Base-by-base conservation (phyloP, 1,140 invertebrate species). In the Bombus affinis region DNA sequence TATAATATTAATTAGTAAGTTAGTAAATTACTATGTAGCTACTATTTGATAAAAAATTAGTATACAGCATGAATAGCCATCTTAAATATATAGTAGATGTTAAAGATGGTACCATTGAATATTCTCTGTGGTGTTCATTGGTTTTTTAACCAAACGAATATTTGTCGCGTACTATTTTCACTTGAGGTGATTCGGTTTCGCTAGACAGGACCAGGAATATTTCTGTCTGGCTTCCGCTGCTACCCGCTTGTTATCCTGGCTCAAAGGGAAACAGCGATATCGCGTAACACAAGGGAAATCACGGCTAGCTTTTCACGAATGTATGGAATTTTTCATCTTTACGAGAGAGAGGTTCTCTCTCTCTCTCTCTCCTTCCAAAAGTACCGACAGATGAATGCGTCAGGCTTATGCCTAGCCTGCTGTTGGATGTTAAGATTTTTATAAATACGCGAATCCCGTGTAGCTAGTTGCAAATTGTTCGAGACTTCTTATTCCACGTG, bases 301-400 rank as follows among this genome's bases (percentile, higher is more conserved):
- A 90, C 75, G 47, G 84, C 44, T 62, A 59, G 70, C 89, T 90
- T 82, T 90, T 90, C 86, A 90, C 82, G 66, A 89, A 90, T 90
- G 89, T 90, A 90, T 90, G 77, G 88, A 90, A 90, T 90, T 90
- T 90, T 90, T 90, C 88, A 90, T 90, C 80, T 85, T 89, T 70
- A 42, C 35, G 32, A 35, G 5, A 25, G 66, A 35, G 42, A 53
- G 18, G 5, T 8, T 1, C 28, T 32, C 75, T n/a, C 37, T 39
- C 35, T 10, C n/a, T 22, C n/a, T n/a, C 37, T 35, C 25, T 3
- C 0, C 44, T 35, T 10, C 13, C 25, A 10, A 12, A 12, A 37
- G n/a, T 35, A n/a, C 42, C 35, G 5, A 28, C 59, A 42, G 39
- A 37, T 39, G 74, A 37, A 25, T 25, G 74, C 47, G 0, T 39